A percentile compares a stretch with the other conserved stretches of the same genome.
Evolutionary conservation across 2,888 invertebrate species (phyloP).

Genomic region (Stenoptilia bipunctidactyla): DNA sequence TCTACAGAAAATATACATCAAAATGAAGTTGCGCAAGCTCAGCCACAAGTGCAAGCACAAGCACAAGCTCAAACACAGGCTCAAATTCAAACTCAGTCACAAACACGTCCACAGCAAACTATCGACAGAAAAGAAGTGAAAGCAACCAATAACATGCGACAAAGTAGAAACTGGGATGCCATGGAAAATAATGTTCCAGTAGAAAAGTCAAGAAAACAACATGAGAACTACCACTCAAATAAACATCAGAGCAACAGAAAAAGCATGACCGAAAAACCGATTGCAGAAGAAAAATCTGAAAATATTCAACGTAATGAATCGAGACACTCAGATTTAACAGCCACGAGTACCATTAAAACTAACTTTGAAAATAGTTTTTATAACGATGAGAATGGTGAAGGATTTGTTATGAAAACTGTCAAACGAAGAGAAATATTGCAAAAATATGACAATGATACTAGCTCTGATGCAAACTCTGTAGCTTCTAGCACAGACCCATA

Average conservation of each 20-base stretch:
- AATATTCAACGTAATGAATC: slow-evolving; percentile 53
- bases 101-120: slow-evolving; percentile 46
- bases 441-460: slow-evolving; percentile 76
- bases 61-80: slow-evolving; percentile 18
- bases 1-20: not conserved
- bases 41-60: slow-evolving; percentile 9
- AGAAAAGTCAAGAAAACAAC: slow-evolving; percentile 4
- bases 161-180: slow-evolving; percentile 59
- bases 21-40: slow-evolving; percentile 12
- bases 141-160: slow-evolving; percentile 50
- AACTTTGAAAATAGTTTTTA: slow-evolving; percentile 77
- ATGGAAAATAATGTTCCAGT: slow-evolving; percentile 54
- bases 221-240: slow-evolving; percentile 34
- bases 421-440: slow-evolving; percentile 80
- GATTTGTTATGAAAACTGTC: slow-evolving; percentile 78
- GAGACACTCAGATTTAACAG: slow-evolving; percentile 58
- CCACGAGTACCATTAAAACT: slow-evolving; percentile 64
- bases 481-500: slow-evolving; percentile 81
- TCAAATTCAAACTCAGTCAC: slow-evolving; percentile 26
- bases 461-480: slow-evolving; percentile 75
- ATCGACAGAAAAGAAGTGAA: slow-evolving; percentile 60
- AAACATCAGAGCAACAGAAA: slow-evolving; percentile 46
- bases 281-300: slow-evolving; percentile 57
- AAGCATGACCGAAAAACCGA: slow-evolving; percentile 55
- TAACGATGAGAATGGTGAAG: slow-evolving; percentile 75